phyloP scores from a whole-genome alignment of 1,140 invertebrate genomes.

The Ladona fulva region DNA sequence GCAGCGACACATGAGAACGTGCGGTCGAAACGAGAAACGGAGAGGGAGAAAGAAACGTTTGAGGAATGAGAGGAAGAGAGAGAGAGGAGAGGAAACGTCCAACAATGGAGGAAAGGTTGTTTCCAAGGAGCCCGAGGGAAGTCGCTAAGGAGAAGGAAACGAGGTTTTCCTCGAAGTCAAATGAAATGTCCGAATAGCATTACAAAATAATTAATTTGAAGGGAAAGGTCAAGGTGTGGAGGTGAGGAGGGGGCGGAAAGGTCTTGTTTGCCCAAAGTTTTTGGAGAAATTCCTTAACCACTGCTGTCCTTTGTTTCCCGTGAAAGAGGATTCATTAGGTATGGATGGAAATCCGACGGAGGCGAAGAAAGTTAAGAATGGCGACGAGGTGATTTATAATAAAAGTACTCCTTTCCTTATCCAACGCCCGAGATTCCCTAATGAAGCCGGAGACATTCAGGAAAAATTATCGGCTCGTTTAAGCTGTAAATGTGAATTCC shows the following conservation, averaged over 20 bases:
- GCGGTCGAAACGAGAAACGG: neutral
- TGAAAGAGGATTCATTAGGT: neutral
- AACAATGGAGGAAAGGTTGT: neutral
- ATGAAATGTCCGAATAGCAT: neutral
- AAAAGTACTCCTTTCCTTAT: neutral
- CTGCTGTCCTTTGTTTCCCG: neutral
- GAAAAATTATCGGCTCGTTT: too few species aligned
- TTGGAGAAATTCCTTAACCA: neutral
- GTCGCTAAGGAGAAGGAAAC: too few species aligned
- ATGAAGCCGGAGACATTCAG: neutral
- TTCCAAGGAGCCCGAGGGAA: neutral
- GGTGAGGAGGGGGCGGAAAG: neutral
- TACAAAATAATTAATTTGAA: slow-evolving; percentile 9
- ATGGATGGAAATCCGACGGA: neutral
- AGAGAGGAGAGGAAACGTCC: neutral
- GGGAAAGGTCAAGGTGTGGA: neutral
- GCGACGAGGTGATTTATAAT: neutral
- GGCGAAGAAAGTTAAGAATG: neutral
- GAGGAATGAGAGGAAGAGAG: neutral
- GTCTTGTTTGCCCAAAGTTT: slow-evolving; percentile 4
- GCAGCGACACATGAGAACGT: neutral
- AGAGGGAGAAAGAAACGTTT: neutral
- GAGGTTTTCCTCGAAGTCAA: neutral
- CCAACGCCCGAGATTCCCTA: neutral
- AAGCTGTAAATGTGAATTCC: too few species aligned